Evolutionary conservation across 2,888 invertebrate species (phyloP).

Genomic region (Willowsia nigromaculata): DNA sequence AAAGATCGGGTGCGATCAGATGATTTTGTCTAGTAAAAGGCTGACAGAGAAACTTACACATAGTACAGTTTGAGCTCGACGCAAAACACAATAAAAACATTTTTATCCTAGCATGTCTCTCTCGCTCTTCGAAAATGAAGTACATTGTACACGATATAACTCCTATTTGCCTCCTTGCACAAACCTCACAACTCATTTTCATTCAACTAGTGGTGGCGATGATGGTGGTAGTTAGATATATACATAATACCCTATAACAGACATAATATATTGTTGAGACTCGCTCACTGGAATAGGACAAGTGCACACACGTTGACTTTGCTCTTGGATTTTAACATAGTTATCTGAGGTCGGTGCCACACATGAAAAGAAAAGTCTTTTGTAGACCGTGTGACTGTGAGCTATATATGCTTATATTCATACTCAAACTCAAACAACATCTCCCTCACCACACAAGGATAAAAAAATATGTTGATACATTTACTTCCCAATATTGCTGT

Average conservation of each 20-base stretch:
- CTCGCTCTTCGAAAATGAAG: constrained; percentile 40
- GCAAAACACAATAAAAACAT: constrained; percentile 67
- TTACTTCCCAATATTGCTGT: not conserved
- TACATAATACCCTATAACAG: not conserved
- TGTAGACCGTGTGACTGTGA: not conserved
- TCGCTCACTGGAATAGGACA: constrained; percentile 24
- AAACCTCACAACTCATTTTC: constrained; percentile 60
- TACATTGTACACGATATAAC: not conserved
- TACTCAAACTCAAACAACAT: not conserved
- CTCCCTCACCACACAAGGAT: constrained; percentile 30
- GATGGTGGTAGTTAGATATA: not conserved
- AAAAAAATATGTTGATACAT: constrained; percentile 50
- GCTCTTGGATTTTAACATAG: constrained; percentile 65
- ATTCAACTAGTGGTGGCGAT: constrained; percentile 60
- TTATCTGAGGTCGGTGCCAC: constrained; percentile 70
- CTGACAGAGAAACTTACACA: constrained; percentile 33
- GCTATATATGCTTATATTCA: not conserved
- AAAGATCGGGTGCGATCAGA: constrained; percentile 72
- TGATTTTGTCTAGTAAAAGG: constrained; percentile 69
- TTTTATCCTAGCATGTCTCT: constrained; percentile 63
- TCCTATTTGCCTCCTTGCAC: constrained; percentile 41
- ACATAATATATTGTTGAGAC: not conserved
- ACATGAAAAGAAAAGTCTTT: constrained; percentile 35
- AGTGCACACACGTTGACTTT: constrained; percentile 61
- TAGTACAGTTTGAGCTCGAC: not conserved